These are phyloP conservation scores for Danio kyathit DNA, from an alignment of 2,797 vertebrate species.

Conservation along the genomic window DNA sequence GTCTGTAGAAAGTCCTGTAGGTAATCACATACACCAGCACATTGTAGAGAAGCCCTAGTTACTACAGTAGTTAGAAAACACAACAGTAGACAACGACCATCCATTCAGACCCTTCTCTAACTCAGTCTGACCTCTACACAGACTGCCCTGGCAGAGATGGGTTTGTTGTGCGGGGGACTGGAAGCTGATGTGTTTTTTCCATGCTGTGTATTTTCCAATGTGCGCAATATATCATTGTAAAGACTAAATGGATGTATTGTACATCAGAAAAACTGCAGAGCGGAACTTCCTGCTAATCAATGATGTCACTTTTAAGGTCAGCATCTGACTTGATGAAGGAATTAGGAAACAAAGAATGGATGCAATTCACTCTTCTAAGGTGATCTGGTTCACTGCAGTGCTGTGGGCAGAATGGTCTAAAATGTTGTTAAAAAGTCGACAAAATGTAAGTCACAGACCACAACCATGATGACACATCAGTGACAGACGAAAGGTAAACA, in stretches of 20 bases:
- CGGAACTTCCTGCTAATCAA: conserved; percentile 5
- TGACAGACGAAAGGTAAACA: not conserved
- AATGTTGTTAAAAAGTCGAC: not conserved
- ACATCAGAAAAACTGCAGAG: conserved; percentile 12
- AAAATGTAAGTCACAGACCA: not conserved
- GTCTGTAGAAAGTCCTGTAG: not conserved
- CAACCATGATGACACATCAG: not conserved
- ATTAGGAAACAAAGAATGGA: not conserved
- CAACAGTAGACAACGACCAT: not conserved
- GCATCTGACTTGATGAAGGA: not conserved
- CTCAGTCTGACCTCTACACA: conserved; percentile 15
- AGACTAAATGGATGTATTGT: conserved; percentile 38
- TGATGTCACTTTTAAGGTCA: conserved; percentile 27
- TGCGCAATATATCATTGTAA: conserved; percentile 17
- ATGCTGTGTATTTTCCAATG: conserved; percentile 37
- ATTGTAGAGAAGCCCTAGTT: not conserved
- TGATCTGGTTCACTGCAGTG: not conserved
- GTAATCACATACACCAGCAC: not conserved
- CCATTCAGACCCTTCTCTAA: conserved; percentile 25
- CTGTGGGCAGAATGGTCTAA: not conserved
- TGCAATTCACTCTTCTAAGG: conserved; percentile 1
- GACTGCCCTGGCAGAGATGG: not conserved
- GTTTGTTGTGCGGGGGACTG: not conserved
- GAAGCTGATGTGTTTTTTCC: conserved; percentile 29
- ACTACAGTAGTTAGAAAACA: not conserved